phyloP scores from a whole-genome alignment of 2,113 vertebrate species.

The Pungitius pungitius region DNA sequence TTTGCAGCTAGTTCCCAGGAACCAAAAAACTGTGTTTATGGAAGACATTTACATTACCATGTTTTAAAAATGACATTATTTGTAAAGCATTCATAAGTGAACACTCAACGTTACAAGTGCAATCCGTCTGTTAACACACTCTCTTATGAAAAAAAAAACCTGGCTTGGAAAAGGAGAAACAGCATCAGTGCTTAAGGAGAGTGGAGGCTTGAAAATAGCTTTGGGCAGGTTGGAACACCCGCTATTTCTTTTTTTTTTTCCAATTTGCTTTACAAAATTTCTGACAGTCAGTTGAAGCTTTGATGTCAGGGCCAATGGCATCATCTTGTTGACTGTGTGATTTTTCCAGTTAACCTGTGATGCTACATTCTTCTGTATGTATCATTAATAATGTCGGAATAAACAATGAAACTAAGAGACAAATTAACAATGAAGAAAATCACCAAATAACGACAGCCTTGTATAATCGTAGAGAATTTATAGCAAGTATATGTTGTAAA shows the following conservation, averaged over 20 bases:
- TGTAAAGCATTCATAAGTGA: conserved; percentile 11
- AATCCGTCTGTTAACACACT: conserved; percentile 27
- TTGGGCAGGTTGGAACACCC: too few species aligned
- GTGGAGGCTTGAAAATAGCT: conserved; percentile 60
- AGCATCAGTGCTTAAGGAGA: conserved; percentile 43
- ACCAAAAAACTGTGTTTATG: conserved; percentile 44
- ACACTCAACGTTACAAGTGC: neutral
- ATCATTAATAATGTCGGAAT: neutral
- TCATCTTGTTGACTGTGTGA: neutral
- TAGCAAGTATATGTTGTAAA: neutral
- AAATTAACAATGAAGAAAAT: conserved; percentile 5
- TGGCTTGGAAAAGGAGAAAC: conserved; percentile 41
- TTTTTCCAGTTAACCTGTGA: conserved; percentile 1
- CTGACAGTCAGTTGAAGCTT: conserved; percentile 24
- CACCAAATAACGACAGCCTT: conserved; percentile 4
- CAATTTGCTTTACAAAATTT: conserved; percentile 41
- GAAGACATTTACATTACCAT: conserved; percentile 7
- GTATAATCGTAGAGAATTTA: conserved; percentile 9
- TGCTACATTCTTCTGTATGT: neutral
- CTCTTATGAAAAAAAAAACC: conserved; percentile 1
- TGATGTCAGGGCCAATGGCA: conserved; percentile 5
- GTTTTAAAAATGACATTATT: conserved; percentile 3
- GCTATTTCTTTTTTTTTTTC: too few species aligned
- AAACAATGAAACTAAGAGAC: neutral
- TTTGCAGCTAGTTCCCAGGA: conserved; percentile 38